Percentiles rank a stretch among this genome's conserved stretches.
Evolutionary conservation across 2,113 vertebrate species (phyloP).

Genomic region (Nycticorax nycticorax): DNA sequence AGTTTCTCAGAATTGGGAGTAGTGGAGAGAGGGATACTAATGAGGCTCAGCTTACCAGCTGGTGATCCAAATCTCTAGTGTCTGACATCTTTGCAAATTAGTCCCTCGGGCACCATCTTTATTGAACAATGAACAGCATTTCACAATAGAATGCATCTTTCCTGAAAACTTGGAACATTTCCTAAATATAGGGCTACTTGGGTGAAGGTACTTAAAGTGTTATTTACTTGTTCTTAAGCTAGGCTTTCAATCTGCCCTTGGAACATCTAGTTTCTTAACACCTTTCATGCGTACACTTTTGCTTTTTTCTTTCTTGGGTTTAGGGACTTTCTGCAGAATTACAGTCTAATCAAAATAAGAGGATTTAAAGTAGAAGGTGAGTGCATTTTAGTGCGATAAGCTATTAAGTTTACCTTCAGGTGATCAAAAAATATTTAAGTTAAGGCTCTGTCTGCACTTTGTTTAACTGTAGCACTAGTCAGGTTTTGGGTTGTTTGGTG

Average conservation of each 20-base stretch:
- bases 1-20: neutral
- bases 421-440: neutral
- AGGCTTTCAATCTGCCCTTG: neutral
- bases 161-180: neutral
- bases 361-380: neutral
- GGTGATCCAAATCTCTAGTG: neutral
- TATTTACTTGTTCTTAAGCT: neutral
- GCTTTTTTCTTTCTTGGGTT: neutral
- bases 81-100: neutral
- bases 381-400: neutral
- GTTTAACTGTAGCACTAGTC: neutral
- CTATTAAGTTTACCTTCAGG: neutral
- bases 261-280: neutral
- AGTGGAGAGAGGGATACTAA: neutral
- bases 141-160: neutral
- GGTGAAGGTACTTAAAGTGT: neutral
- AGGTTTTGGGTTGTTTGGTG: accelerated
- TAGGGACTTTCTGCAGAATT: neutral
- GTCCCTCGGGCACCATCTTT: neutral
- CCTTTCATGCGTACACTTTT: accelerated
- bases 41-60: neutral
- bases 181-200: neutral
- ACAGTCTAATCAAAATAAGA: neutral
- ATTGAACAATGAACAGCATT: neutral
- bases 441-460: neutral